Evolutionary conservation across 2,113 vertebrate genomes (phyloP), one percentile per base, ranked within the genome.

Genomic region (Apodemus speciosus): DNA sequence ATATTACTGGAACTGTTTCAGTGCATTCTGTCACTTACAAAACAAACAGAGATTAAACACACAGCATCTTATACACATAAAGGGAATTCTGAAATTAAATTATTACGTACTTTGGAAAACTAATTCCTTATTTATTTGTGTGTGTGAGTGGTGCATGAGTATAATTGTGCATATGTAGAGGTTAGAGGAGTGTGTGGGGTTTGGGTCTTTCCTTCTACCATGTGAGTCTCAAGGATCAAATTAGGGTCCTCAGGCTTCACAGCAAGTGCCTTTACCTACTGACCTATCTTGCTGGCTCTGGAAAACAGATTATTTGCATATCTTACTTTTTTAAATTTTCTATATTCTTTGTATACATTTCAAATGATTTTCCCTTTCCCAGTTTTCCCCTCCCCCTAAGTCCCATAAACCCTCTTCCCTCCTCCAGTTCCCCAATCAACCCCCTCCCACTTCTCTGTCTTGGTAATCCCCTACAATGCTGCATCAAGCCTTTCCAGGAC

Each of bases 1-100:
- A 84, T 58, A 11, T 64, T 51, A 72, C 51, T 58, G 46, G 38
- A 86, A 43, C 43, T 46, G 76, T 69, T 87, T 49, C 51, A 64
- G 75, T 16, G n/a, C 80, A 18, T 85, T 90, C 35, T 40, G 53
- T 80, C 32, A 38, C 35, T 15, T 58, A 90, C 51, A 71, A 87
- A 76, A 83, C 87, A 87, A 76, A 83, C 87, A 43, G n/a, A 88
- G 53, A 87, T 83, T 83, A 77, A 77, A 76, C 60, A 79, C 56
- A 53, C 51, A 83, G 58, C 9, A 83, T 43, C 38, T 30, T 83
- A 83, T 40, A 10, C 8, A 30, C 8, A 40, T 14, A 73, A 73
- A 27, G 6, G 11, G n/a, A 81, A 58, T 60, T 40, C 53, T 38
- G 20, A 62, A 83, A 62, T 83, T 40, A 60, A 62, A 60, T 60